phyloP scores from a whole-genome alignment of 2,113 vertebrate genomes.

The Laticauda laticaudata region DNA sequence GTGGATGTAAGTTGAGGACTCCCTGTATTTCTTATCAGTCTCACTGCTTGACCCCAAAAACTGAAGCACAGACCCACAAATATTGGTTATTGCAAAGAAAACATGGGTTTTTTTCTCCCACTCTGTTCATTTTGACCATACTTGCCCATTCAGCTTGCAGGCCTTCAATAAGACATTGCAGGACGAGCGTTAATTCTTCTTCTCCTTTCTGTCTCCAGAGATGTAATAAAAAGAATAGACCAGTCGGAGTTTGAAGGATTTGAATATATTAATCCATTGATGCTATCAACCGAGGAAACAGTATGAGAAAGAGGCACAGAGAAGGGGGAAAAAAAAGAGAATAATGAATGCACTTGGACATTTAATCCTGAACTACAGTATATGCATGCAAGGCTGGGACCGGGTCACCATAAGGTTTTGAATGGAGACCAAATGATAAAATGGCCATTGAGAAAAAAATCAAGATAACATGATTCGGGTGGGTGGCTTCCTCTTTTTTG shows the following conservation, averaged over 20 bases:
- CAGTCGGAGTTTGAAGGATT: constrained; percentile 99
- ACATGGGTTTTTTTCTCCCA: no score
- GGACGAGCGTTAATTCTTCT: background rate
- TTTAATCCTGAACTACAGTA: constrained; percentile 72
- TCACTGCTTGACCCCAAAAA: background rate
- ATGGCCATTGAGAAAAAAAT: constrained; percentile 68
- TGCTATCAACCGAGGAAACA: constrained; percentile 92
- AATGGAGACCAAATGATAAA: constrained; percentile 63
- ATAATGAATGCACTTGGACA: constrained; percentile 62
- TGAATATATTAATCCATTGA: constrained; percentile 96
- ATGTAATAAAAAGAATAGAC: constrained; percentile 97
- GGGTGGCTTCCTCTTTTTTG: constrained; percentile 70
- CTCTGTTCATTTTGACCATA: background rate
- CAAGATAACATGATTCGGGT: constrained; percentile 57
- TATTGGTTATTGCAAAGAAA: background rate
- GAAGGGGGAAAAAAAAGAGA: constrained; percentile 35
- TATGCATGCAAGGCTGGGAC: constrained; percentile 77
- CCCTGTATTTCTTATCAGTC: background rate
- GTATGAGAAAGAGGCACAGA: constrained; percentile 79
- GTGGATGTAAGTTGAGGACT: no score
- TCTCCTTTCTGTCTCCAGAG: constrained; percentile 72
- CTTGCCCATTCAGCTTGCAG: background rate
- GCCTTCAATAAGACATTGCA: background rate
- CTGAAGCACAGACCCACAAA: background rate
- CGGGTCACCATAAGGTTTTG: constrained; percentile 62